Evolutionary conservation across 2,888 invertebrate genomes (phyloP), one percentile per base, ranked within the genome.

Genomic region (Cylindroiulus punctatus): DNA sequence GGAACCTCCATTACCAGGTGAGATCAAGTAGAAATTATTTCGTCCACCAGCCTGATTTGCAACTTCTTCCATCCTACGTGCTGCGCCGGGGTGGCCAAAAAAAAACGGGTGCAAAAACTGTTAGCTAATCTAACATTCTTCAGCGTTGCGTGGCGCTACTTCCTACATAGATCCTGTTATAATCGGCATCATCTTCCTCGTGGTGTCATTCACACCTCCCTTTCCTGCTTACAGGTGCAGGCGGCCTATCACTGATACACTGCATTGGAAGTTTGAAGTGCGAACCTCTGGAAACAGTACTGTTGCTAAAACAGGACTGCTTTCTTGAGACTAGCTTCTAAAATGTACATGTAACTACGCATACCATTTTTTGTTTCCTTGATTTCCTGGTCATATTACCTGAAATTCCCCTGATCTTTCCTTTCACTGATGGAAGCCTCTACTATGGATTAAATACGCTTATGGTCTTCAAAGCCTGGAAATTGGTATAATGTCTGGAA

Each of bases 151-250:
- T 65, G 12, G 65, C 65, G 65, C 65, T 26, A 65, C 65, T 65
- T 65, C 65, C 65, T 65, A 65, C 65, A 65, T n/a, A 65, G 65
- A 65, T 65, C 65, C 65, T 26, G 65, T 65, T 65, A 65, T 22
- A 65, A 65, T 65, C 65, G 65, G 65, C 22, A 65, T 22, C 65
- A 65, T 65, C 65, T 65, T 65, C 26, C 65, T 26, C 12, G 26
- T 2, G 65, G 65, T 65, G 65, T 65, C 65, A 65, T 65, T 65
- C 65, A 65, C 65, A 65, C 26, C 65, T 65, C 65, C 57, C 65
- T 65, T 65, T 22, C 26, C 65, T 65, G 5, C 65, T 0, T 5
- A 65, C 65, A 65, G 65, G 65, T 26, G 65, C 26, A 65, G 19
- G 52, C 19, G 14, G 12, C 12, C 5, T 47, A 47, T 47, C 47